Conservation (phyloP, 2,888 invertebrate genomes). For the Tanytarsus gracilentus region DNA sequence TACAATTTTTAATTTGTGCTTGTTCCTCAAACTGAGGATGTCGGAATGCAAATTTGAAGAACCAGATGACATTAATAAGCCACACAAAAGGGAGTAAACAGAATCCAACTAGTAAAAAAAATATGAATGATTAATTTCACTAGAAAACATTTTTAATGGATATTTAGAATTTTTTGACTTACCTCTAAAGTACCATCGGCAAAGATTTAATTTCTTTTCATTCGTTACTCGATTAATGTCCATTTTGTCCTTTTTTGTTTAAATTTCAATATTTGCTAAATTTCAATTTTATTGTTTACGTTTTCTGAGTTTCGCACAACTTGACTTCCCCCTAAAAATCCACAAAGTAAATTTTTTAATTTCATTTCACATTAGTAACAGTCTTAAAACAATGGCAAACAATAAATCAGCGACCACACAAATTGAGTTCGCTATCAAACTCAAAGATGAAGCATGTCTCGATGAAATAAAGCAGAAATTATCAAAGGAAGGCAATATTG, state of each 20-base stretch:
- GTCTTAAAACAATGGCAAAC: background rate
- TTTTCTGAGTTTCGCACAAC: background rate
- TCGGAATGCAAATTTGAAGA: constrained; percentile 77
- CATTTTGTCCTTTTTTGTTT: constrained; percentile 52
- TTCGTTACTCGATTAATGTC: constrained; percentile 67
- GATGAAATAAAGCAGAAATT: constrained; percentile 44
- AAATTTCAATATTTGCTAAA: background rate
- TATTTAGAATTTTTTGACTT: constrained; percentile 34
- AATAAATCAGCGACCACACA: background rate
- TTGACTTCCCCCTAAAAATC: too few species aligned
- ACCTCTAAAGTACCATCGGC: constrained; percentile 74
- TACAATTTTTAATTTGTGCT: constrained; percentile 76
- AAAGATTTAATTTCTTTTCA: constrained; percentile 65
- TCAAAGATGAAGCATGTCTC: constrained; percentile 50
- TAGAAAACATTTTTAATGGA: constrained; percentile 4
- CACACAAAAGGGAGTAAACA: constrained; percentile 81
- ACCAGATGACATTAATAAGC: constrained; percentile 88
- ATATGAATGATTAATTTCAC: background rate
- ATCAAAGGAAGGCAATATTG: background rate
- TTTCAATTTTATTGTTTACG: background rate
- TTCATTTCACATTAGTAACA: background rate
- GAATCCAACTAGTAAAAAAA: constrained; percentile 64
- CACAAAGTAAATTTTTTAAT: too few species aligned
- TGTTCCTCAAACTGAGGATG: constrained; percentile 78
- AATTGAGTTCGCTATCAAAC: constrained; percentile 58